Conservation (phyloP, 1,140 invertebrate genomes). For the Adelges cooleyi region DNA sequence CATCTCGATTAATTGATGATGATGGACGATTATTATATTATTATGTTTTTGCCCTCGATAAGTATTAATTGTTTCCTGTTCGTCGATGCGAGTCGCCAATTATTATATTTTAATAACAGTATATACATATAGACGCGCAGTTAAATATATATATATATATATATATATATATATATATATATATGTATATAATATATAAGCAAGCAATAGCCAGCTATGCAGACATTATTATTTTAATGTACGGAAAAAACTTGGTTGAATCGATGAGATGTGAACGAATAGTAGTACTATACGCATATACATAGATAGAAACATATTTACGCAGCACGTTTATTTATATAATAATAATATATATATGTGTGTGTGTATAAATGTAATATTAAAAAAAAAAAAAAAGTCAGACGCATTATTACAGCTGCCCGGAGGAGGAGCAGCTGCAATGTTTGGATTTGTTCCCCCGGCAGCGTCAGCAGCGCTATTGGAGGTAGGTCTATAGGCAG, state of each 20-base stretch:
- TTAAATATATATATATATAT: no score
- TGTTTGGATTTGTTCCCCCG: conserved; percentile 25
- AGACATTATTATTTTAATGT: no score
- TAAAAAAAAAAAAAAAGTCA: conserved; percentile 17
- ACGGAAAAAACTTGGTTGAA: no score
- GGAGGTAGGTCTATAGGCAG: conserved; percentile 14
- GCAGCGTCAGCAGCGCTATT: conserved; percentile 10
- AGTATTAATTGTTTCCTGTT: background rate
- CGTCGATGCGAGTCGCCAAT: background rate
- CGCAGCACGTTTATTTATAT: background rate
- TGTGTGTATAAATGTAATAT: background rate
- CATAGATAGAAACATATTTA: no score
- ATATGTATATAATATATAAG: no score
- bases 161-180: no score
- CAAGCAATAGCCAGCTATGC: no score
- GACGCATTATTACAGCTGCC: conserved; percentile 25
- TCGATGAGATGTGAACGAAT: no score
- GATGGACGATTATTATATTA: no score
- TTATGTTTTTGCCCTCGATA: no score
- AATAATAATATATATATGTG: background rate
- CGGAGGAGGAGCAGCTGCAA: conserved; percentile 21
- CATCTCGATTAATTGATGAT: background rate
- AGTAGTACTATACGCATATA: no score
- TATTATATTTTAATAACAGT: conserved; percentile 11
- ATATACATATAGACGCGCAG: no score